phyloP scores from a whole-genome alignment of 2,797 vertebrate genomes.

The Falco novaeseelandiae region DNA sequence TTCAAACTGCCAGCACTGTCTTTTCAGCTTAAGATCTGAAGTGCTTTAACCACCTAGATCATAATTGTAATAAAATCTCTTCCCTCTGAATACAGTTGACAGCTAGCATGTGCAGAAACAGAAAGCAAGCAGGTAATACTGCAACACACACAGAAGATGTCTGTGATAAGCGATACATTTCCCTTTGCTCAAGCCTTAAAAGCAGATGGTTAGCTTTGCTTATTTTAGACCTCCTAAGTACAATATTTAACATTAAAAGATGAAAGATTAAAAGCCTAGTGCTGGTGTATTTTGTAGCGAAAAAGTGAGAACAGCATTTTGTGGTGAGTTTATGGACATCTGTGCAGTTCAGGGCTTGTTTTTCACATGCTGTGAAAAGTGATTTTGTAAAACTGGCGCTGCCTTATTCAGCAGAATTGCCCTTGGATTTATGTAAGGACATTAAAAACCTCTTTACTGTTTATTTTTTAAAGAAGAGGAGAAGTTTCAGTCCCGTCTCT shows the following conservation, averaged over 20 bases:
- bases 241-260: neutral
- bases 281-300: neutral
- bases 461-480: neutral
- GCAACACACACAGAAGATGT: neutral
- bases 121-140: neutral
- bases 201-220: neutral
- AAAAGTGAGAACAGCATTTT: neutral
- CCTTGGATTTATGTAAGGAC: neutral
- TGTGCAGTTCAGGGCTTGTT: neutral
- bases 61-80: neutral
- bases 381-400: neutral
- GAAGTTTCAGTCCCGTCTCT: neutral
- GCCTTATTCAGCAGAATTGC: neutral
- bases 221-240: neutral
- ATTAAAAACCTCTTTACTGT: neutral
- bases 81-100: neutral
- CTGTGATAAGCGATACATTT: neutral
- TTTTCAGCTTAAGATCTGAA: neutral
- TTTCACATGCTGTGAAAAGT: neutral
- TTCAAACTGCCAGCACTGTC: neutral
- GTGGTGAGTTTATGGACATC: neutral
- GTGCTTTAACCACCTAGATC: neutral
- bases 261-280: neutral
- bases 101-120: neutral
- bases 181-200: neutral